Evolutionary conservation across 2,888 invertebrate genomes (phyloP), one percentile per base, ranked within the genome.

Genomic region (Leptinotarsa haldemani): DNA sequence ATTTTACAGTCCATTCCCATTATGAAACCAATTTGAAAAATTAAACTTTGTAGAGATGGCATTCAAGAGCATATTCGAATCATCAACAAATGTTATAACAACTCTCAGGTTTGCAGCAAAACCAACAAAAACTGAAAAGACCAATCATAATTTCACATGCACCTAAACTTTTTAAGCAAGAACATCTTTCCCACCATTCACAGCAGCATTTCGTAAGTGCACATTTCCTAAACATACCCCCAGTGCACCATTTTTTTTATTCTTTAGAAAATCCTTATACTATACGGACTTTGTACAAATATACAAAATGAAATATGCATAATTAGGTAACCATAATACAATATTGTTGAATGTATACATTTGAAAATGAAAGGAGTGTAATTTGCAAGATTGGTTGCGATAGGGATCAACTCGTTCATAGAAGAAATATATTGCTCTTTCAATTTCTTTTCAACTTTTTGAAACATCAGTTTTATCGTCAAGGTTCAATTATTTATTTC

Each of bases 271-370:
- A 25, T 74, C 61, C 69, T 70, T 74, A 67, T 47, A 66, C 69
- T 69, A 67, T 72, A n/a, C 63, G 52, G 63, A 75, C 71, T 75
- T 73, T 77, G 50, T 75, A 77, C 75, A 77, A 75, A 73, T 77
- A 58, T 77, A 77, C 74, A 75, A 64, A 52, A 50, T 68, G 50
- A 71, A 70, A 58, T 47, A 67, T 70, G 18, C n/a, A 53, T 5
- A 3, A 13, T 61, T 15, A 67, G 30, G n/a, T 16, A 46, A 46
- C 30, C 46, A 53, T 22, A 67, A 61, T 50, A 67, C 68, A 70
- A 70, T 70, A 65, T 68, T 20, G 61, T 68, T 47, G 53, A 48
- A 65, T 68, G 69, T 70, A 74, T 70, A 74, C 67, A 67, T 74
- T 74, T 52, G 64, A 70, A 9, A 20, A 30, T 68, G n/a, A 3